Evolutionary conservation across 53 echinoderm and acorn worm genomes (phyloP), one percentile per base, ranked within the genome.

Genomic region (Paracentrotus lividus): DNA sequence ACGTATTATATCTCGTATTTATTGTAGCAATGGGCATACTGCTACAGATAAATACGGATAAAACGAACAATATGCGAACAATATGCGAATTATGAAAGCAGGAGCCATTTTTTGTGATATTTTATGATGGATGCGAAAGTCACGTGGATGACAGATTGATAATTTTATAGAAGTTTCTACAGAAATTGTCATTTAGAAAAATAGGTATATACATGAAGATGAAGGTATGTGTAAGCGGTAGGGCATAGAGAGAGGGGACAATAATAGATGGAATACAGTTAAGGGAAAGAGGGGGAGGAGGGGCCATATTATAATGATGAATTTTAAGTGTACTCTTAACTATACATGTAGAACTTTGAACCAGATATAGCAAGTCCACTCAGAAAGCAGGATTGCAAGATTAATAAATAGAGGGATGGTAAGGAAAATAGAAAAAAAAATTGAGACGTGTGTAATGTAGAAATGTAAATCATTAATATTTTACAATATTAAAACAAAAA

Each of bases 81-180:
- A 78, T 45, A 78, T 38, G 75, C 21, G 36, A 75, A 40, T 75
- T 36, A 78, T 57, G 47, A 78, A 69, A 78, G 44, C n/a, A 47
- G 45, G n/a, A 78, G n/a, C 20, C n/a, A n/a, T n/a, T 43, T 10
- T 47, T 78, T 45, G 44, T 78, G 15, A 40, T 75, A 33, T 31
- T 68, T 9, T 31, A 3, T 68, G 34, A 33, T 34, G 8, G 33
- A 34, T 68, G 75, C 40, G 18, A 8, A 21, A 75, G 75, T 75
- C 42, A 42, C 40, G 40, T 75, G 42, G 18, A 38, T 40, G 0
- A 18, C 9, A 75, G 34, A 24, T 16, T 67, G 32, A n/a, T 67
- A 33, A 4, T 10, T 67, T 67, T 3, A 31, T 14, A 67, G 24
- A 67, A 10, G 29, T 75, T 64, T 64, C 24, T 64, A n/a, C 27